Base-by-base conservation (phyloP, 2,888 invertebrate genomes). In the Embidobia sp. region DNA sequence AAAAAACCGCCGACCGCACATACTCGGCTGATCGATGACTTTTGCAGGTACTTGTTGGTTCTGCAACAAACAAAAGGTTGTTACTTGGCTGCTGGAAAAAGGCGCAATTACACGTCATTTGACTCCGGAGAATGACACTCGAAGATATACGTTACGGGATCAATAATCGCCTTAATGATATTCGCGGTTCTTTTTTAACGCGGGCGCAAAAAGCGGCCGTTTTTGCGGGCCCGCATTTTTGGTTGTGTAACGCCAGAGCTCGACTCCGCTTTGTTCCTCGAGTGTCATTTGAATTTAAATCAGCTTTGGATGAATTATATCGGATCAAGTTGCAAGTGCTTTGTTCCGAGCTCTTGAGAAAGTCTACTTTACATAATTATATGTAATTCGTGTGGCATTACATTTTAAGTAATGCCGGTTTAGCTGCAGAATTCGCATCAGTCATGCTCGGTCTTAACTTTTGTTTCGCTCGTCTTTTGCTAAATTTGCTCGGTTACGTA, bases 1-100 rank as follows among this genome's bases (percentile, higher is more conserved):
- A 97, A 97, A 91, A 97, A 97, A 79, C 97, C 97, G 83, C 96
- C 96, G 78, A 97, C 95, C 55, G 97, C 97, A 87, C 97, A 96
- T 22, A 97, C 95, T 81, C 97, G 92, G 77, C 96, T 97, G 79
- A 95, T 94, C 76, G 97, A 96, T 57, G 97, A 97, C 90, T 97
- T 97, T 90, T 96, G 95, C 88, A 98, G 92, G 90, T 97, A 98
- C 90, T 96, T 96, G 90, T 95, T 95, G 78, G 96, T 95, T 88
- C 97, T 97, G 93, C 80, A 93, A 94, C 79, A 85, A 86, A 85
- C 81, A 67, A 82, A 61, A 29, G 53, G 19, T 29, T 33, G 51
- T 42, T 42, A 51, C 48, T 63, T 19, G 5, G 7, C n/a, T n/a
- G 1, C 8, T 19, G 16, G 6, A 63, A 63, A 63, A 49, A 40